Evolutionary conservation across 2,113 vertebrate genomes (phyloP).

Genomic region (Laterallus jamaicensis): DNA sequence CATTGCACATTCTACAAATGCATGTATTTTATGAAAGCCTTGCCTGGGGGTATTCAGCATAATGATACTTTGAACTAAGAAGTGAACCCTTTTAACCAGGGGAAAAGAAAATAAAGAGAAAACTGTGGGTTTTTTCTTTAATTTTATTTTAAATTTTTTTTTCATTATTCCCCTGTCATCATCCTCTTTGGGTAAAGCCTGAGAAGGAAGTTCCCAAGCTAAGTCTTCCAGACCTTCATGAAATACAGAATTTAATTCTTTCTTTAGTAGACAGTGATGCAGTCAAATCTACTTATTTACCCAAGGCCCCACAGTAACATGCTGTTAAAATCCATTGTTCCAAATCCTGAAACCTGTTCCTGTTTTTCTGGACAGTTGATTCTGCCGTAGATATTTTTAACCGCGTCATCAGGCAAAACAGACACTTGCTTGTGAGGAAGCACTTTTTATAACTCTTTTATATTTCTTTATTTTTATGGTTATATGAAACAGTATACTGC

Average conservation of each 20-base stretch:
- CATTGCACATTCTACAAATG: not conserved
- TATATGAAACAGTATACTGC: not conserved
- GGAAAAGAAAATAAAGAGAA: not conserved
- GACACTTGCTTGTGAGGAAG: not conserved
- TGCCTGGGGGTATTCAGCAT: not conserved
- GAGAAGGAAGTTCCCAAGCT: not conserved
- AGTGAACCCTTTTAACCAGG: not conserved
- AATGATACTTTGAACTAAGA: not conserved
- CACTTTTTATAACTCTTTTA: not conserved
- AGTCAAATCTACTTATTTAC: not conserved
- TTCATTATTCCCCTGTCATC: not conserved
- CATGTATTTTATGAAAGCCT: not conserved
- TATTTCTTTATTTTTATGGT: not conserved
- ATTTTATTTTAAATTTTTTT: not conserved
- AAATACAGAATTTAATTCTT: not conserved
- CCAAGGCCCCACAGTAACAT: not conserved
- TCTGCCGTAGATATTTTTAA: not conserved
- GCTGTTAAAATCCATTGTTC: not conserved
- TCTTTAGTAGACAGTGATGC: not conserved
- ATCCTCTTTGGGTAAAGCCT: not conserved
- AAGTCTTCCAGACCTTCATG: not conserved
- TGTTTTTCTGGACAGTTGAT: not conserved
- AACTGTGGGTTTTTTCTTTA: not conserved
- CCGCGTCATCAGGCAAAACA: not conserved
- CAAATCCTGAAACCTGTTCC: not conserved